phyloP scores from a whole-genome alignment of 2,888 invertebrate species.

The Bruchidius siliquastri region DNA sequence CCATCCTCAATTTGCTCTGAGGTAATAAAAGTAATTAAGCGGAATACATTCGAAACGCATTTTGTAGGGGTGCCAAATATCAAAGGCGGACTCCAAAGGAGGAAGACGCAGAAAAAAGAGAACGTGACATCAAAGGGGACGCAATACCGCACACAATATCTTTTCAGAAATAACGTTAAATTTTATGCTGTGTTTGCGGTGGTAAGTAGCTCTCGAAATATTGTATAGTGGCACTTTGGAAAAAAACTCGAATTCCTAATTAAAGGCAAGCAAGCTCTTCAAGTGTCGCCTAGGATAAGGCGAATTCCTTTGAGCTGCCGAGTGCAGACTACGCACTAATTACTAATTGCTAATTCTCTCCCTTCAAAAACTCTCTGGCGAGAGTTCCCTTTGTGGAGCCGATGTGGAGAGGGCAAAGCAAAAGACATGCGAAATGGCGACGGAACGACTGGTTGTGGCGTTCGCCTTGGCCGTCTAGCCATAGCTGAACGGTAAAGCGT shows the following conservation, averaged over 20 bases:
- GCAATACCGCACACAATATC: slow-evolving; percentile 11
- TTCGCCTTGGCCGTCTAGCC: no score
- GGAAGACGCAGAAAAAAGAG: slow-evolving; percentile 2
- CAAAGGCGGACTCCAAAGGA: slow-evolving; percentile 5
- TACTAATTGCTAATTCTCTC: slow-evolving; percentile 33
- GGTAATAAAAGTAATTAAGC: background rate
- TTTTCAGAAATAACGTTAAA: slow-evolving; percentile 12
- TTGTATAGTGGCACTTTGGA: slow-evolving; percentile 16
- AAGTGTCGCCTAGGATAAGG: slow-evolving; percentile 13
- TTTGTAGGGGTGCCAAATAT: slow-evolving; percentile 2
- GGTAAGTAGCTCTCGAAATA: slow-evolving; percentile 17
- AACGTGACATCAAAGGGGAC: slow-evolving; percentile 13
- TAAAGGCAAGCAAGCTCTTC: slow-evolving; percentile 25
- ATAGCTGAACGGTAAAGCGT: no score
- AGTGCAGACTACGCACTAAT: slow-evolving; percentile 34
- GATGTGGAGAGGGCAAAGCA: no score
- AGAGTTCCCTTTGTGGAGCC: slow-evolving; percentile 13
- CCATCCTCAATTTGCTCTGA: no score
- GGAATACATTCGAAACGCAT: background rate
- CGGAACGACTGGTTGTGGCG: no score
- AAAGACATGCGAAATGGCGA: no score
- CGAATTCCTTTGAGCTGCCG: slow-evolving; percentile 26
- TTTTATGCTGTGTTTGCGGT: slow-evolving; percentile 12
- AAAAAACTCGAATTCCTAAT: slow-evolving; percentile 26
- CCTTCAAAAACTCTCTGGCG: background rate